Percentiles rank a stretch among this genome's conserved stretches.
Conservation (phyloP, 2,113 vertebrate species). For the Scophthalmus maximus region DNA sequence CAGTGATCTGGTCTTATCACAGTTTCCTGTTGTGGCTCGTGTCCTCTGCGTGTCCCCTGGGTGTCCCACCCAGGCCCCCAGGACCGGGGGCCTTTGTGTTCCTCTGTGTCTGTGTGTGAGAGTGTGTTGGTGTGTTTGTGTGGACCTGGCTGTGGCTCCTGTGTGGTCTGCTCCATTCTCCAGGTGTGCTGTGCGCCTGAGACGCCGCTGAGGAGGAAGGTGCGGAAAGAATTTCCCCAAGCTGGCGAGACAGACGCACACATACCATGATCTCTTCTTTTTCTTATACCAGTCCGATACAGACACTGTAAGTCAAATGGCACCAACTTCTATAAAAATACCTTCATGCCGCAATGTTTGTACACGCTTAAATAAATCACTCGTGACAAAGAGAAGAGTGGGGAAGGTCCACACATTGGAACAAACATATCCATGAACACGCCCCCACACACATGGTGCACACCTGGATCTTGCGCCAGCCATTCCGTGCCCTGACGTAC, state of each 20-base stretch:
- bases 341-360: background rate
- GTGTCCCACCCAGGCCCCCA: too few species aligned
- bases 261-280: background rate
- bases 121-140: background rate
- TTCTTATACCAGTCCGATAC: background rate
- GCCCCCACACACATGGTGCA: background rate
- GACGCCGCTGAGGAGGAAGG: constrained; percentile 71
- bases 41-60: too few species aligned
- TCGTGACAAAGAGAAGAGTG: too few species aligned
- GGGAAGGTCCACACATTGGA: background rate
- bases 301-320: background rate
- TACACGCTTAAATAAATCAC: too few species aligned
- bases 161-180: constrained; percentile 54
- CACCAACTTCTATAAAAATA: background rate
- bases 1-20: too few species aligned
- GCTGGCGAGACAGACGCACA: constrained; percentile 79
- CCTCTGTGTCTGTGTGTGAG: background rate
- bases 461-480: constrained; percentile 93
- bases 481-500: constrained; percentile 86
- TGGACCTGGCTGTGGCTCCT: constrained; percentile 74
- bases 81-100: too few species aligned
- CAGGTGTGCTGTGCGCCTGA: constrained; percentile 66
- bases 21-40: too few species aligned
- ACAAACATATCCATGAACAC: background rate
- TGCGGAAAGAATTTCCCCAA: constrained; percentile 89